Conservation (phyloP, 2,113 vertebrate genomes). For the Muscicapa adusta region DNA sequence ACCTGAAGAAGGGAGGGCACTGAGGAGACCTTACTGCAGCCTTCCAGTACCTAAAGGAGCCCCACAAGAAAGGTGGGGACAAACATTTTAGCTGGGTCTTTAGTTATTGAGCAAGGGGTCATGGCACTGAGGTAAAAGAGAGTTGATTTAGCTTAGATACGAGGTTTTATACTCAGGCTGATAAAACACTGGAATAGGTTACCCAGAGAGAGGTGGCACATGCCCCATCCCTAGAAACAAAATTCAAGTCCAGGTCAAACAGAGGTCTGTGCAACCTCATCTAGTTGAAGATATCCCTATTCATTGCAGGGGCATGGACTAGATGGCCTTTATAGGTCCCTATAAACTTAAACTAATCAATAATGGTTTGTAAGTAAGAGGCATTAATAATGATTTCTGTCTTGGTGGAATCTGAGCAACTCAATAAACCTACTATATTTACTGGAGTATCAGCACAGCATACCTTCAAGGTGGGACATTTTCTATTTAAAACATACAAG, state of each 20-base stretch:
- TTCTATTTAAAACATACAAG: background rate
- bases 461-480: background rate
- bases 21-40: background rate
- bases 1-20: background rate
- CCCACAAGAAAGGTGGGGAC: background rate
- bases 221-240: background rate
- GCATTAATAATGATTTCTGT: background rate
- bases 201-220: background rate
- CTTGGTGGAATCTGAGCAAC: background rate
- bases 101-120: rapidly evolving
- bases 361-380: background rate
- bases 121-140: background rate
- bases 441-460: background rate
- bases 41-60: background rate
- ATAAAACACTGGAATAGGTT: background rate
- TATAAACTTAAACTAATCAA: background rate
- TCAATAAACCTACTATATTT: background rate
- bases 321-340: background rate
- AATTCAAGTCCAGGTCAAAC: background rate
- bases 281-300: background rate
- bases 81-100: background rate
- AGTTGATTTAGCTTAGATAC: background rate
- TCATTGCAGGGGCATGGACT: background rate
- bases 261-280: background rate
- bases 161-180: rapidly evolving